phyloP scores from a whole-genome alignment of 2,797 vertebrate species.

The Periparus ater region DNA sequence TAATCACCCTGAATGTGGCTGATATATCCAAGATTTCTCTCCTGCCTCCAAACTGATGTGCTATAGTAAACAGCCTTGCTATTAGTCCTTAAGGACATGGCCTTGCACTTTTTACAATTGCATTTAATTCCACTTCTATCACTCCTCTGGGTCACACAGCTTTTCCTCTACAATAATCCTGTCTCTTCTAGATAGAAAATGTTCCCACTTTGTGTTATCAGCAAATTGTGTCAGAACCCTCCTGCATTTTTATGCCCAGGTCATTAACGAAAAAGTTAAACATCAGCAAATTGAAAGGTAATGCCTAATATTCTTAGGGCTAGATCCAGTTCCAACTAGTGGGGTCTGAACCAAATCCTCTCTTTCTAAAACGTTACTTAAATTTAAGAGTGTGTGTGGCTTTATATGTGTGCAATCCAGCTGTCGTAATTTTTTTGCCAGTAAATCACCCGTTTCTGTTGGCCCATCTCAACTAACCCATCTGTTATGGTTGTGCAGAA shows the following conservation, averaged over 20 bases:
- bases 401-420: background rate
- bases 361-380: background rate
- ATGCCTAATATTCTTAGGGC: background rate
- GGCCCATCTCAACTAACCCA: conserved; percentile 16
- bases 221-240: conserved; percentile 17
- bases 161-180: conserved; percentile 50
- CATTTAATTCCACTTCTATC: conserved; percentile 53
- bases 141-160: conserved; percentile 52
- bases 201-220: conserved; percentile 33
- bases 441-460: conserved; percentile 6
- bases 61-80: background rate
- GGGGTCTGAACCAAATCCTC: background rate
- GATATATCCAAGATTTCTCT: background rate
- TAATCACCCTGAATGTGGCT: background rate
- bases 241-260: conserved; percentile 14
- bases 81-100: conserved; percentile 42
- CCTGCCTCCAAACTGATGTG: background rate
- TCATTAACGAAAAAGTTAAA: conserved; percentile 34
- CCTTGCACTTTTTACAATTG: conserved; percentile 48
- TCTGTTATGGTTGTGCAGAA: background rate
- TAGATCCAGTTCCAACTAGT: background rate
- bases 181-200: conserved; percentile 35
- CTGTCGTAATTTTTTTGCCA: conserved; percentile 26
- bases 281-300: conserved; percentile 14
- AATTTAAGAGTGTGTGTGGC: background rate